phyloP scores from a whole-genome alignment of 1,140 invertebrate species.

The Tetragonula clypearis region DNA sequence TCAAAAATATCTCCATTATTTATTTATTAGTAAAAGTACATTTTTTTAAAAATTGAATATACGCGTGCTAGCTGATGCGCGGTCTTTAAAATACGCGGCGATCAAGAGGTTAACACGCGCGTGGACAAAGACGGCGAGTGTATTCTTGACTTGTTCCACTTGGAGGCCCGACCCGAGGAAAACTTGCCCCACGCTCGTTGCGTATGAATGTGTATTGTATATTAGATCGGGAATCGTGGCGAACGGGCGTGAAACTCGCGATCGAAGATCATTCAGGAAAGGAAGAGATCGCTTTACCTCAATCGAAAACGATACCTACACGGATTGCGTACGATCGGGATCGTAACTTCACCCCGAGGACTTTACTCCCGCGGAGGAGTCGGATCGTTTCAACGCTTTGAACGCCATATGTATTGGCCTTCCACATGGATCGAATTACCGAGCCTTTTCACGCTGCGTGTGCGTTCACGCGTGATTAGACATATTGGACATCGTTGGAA shows the following conservation, averaged over 20 bases:
- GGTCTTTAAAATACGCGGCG: no score
- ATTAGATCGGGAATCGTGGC: constrained; percentile 31
- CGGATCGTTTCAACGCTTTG: constrained; percentile 41
- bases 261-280: constrained; percentile 27
- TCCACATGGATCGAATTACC: constrained; percentile 51
- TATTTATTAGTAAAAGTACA: no score
- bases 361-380: constrained; percentile 58
- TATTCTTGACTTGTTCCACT: constrained; percentile 45
- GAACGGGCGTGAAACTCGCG: constrained; percentile 25
- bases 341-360: constrained; percentile 64
- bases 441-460: background rate
- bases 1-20: no score
- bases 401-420: background rate
- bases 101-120: background rate
- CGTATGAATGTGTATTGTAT: background rate
- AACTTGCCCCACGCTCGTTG: background rate
- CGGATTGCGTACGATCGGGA: constrained; percentile 47
- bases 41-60: no score
- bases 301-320: constrained; percentile 60
- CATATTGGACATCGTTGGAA: background rate
- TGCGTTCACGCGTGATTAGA: background rate
- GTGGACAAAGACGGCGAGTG: background rate
- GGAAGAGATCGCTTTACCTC: constrained; percentile 22
- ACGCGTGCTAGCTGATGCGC: no score
- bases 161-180: background rate